Evolutionary conservation across 1,140 invertebrate species (phyloP).

Genomic region (Apis mellifera): Amel_HAv3.1 CM009935.2:8528001-8528500

Average conservation of each 20-base stretch:
- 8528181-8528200: conserved; percentile 6
- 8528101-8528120: conserved; percentile 27
- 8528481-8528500: conserved; percentile 40
- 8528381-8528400: not conserved
- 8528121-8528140: conserved; percentile 14
- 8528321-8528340: not conserved
- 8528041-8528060: not conserved
- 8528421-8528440: conserved; percentile 47
- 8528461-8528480: not conserved
- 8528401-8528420: conserved; percentile 31
- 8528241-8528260: not conserved
- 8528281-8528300: conserved; percentile 7
- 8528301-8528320: conserved; percentile 11
- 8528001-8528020: conserved; percentile 12
- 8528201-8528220: conserved; percentile 4
- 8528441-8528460: not conserved
- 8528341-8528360: conserved; percentile 30
- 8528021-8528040: not conserved
- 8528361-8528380: conserved; percentile 54
- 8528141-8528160: conserved; percentile 16
- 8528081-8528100: conserved; percentile 5
- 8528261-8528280: conserved; percentile 49
- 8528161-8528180: not conserved
- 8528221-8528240: not conserved
- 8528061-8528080: not conserved